These are phyloP conservation scores for Eilema griseolum DNA, from an alignment of 2,888 invertebrate genomes.

Conservation along the genomic window DNA sequence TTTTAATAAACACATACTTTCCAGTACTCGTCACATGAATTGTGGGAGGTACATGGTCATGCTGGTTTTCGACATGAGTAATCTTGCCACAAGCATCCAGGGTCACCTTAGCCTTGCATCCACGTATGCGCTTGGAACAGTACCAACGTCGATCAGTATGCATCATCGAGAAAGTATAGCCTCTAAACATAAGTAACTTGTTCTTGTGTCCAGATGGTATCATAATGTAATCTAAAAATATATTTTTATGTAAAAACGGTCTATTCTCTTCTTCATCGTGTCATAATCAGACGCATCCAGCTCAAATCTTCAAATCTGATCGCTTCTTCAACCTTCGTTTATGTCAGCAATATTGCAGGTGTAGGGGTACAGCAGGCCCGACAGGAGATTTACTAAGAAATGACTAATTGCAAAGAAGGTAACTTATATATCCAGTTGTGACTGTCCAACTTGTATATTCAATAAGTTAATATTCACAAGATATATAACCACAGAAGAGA, in stretches of 20 bases:
- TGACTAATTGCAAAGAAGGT: background rate
- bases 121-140: conserved; percentile 9
- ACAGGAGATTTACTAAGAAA: background rate
- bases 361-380: too few relatives aligned
- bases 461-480: background rate
- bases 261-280: too few relatives aligned
- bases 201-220: conserved; percentile 19
- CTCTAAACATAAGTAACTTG: conserved; percentile 12
- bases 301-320: too few relatives aligned
- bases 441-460: background rate
- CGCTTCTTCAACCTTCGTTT: too few relatives aligned
- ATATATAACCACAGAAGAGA: background rate
- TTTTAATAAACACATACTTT: conserved; percentile 11
- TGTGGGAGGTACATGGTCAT: conserved; percentile 3
- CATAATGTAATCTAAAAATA: conserved; percentile 14
- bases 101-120: background rate
- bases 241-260: background rate
- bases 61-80: background rate
- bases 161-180: conserved; percentile 12
- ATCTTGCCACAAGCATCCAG: conserved; percentile 3
- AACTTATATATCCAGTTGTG: background rate
- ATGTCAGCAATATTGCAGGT: too few relatives aligned
- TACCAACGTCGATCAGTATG: conserved; percentile 9
- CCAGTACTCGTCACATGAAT: background rate
- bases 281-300: too few relatives aligned